A percentile compares a stretch with the other conserved stretches of the same genome.
These are phyloP conservation scores for Podarcis siculus DNA, from an alignment of 2,797 vertebrate species.

Conservation along the genomic window DNA sequence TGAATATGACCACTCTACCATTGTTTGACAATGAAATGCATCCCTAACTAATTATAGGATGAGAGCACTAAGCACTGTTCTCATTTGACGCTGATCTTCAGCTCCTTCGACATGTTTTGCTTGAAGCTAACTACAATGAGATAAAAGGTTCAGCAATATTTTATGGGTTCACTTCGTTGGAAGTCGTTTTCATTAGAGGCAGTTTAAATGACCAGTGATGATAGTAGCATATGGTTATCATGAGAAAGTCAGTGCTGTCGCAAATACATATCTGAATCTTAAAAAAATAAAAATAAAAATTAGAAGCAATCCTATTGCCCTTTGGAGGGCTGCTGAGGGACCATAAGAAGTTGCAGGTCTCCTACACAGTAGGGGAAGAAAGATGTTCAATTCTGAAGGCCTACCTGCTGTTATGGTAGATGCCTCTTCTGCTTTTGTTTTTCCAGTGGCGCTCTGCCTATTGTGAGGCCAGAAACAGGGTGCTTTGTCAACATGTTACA, in stretches of 20 bases:
- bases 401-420: too few relatives aligned
- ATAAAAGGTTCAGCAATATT: background rate
- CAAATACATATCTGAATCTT: background rate
- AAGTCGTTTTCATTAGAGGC: background rate
- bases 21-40: background rate
- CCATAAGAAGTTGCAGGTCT: too few relatives aligned
- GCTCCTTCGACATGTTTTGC: background rate
- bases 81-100: background rate
- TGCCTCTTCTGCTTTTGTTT: too few relatives aligned
- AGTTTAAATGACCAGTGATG: background rate
- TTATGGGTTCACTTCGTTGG: background rate
- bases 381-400: too few relatives aligned
- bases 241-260: background rate
- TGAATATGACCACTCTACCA: background rate
- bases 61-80: background rate
- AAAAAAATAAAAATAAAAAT: background rate
- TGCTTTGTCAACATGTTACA: too few relatives aligned
- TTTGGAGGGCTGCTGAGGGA: background rate
- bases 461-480: too few relatives aligned
- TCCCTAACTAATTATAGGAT: background rate
- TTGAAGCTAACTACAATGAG: background rate
- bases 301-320: background rate
- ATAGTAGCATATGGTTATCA: background rate
- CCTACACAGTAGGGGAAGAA: too few relatives aligned
- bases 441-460: too few relatives aligned